phyloP scores from a whole-genome alignment of 2,797 vertebrate species.

The Hyperoplus lanceolatus region DNA sequence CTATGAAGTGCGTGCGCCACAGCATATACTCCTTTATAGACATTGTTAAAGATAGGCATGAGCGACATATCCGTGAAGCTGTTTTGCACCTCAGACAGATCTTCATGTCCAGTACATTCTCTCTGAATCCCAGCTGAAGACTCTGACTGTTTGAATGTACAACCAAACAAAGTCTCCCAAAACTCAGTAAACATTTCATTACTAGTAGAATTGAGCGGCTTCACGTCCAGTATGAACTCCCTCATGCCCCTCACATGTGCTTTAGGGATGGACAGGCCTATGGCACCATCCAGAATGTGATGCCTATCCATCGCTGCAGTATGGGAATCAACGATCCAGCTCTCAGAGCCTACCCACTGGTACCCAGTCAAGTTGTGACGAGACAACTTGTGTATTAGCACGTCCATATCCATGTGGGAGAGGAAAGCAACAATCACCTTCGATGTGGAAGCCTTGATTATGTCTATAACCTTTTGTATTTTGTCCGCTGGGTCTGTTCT shows the following conservation, averaged over 20 bases:
- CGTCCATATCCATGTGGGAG: conserved; percentile 3
- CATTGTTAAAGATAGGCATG: conserved; percentile 77
- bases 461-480: conserved; percentile 58
- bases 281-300: conserved; percentile 75
- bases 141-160: neutral
- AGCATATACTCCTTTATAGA: conserved; percentile 81
- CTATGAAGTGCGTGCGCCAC: conserved; percentile 38
- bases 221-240: conserved; percentile 77
- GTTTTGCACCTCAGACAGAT: neutral
- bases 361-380: conserved; percentile 74
- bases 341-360: conserved; percentile 82
- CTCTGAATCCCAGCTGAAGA: neutral
- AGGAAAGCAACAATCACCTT: conserved; percentile 18
- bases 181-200: conserved; percentile 74
- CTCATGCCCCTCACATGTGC: conserved; percentile 72
- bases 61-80: conserved; percentile 70
- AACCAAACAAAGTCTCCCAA: conserved; percentile 41
- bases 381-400: neutral
- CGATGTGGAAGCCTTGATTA: conserved; percentile 35
- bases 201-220: conserved; percentile 69
- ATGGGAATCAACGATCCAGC: conserved; percentile 76
- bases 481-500: conserved; percentile 71
- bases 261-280: conserved; percentile 79
- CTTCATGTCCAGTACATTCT: conserved; percentile 10
- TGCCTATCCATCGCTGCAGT: conserved; percentile 61